These are phyloP conservation scores for Ceratosolen fusciceps DNA, from an alignment of 1,140 invertebrate genomes.

Conservation along the genomic window DNA sequence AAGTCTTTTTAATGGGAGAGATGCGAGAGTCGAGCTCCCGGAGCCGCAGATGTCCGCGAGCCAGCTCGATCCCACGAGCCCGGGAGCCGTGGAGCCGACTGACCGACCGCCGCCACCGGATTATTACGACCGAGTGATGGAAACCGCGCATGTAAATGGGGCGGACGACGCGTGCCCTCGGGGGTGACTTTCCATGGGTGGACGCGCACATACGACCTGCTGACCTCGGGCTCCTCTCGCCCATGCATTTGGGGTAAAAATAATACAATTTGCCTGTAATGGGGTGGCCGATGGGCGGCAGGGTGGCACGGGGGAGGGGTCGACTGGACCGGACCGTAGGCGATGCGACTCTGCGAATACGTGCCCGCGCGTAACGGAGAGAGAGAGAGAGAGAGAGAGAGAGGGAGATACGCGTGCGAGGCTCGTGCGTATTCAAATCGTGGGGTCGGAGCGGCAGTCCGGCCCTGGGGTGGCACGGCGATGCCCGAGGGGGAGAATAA, in stretches of 20 bases:
- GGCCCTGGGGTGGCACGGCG: neutral
- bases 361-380: too few species aligned
- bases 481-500: neutral
- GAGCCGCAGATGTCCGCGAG: constrained; percentile 32
- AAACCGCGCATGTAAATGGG: constrained; percentile 29
- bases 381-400: neutral
- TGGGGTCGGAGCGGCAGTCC: too few species aligned
- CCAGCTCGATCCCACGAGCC: neutral
- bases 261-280: constrained; percentile 73
- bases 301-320: too few species aligned
- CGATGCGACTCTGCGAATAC: too few species aligned
- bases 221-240: constrained; percentile 60
- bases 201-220: constrained; percentile 69
- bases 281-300: constrained; percentile 49
- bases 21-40: too few species aligned
- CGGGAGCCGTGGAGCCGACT: constrained; percentile 12
- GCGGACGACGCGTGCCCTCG: neutral
- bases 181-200: constrained; percentile 64
- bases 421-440: constrained; percentile 3
- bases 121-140: neutral
- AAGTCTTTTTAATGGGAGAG: too few species aligned
- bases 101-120: neutral
- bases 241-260: constrained; percentile 72
- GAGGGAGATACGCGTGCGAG: neutral
- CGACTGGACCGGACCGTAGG: too few species aligned